These are phyloP conservation scores for Neelides folsomi DNA, from an alignment of 2,888 invertebrate species.

Conservation along the genomic window DNA sequence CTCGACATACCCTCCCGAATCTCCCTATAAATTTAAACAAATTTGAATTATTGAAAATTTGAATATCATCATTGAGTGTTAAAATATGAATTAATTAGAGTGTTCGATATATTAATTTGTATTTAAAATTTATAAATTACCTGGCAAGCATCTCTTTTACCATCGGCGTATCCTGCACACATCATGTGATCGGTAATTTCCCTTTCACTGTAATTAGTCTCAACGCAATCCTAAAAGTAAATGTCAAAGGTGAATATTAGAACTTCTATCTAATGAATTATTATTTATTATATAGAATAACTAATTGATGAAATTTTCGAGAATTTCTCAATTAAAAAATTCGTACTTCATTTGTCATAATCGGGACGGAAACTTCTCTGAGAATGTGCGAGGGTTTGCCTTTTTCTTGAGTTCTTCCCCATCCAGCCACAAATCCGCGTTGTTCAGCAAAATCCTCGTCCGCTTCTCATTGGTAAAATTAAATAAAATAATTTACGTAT, in stretches of 20 bases:
- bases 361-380: constrained; percentile 69
- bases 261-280: no score
- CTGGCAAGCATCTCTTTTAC: constrained; percentile 61
- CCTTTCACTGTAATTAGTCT: constrained; percentile 63
- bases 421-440: constrained; percentile 64
- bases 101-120: no score
- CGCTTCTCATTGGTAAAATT: constrained; percentile 18
- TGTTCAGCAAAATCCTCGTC: constrained; percentile 56
- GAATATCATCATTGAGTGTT: no score
- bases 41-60: no score
- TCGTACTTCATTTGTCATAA: constrained; percentile 50
- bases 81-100: no score
- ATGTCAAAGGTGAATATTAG: no score
- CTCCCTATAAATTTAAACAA: no score
- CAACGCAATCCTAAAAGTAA: constrained; percentile 44
- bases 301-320: no score
- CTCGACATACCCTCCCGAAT: background rate
- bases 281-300: no score
- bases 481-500: background rate
- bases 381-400: constrained; percentile 71
- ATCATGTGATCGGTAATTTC: constrained; percentile 81
- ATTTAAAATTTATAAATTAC: no score
- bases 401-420: constrained; percentile 76
- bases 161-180: constrained; percentile 63
- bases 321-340: background rate